Evolutionary conservation across 2,113 vertebrate genomes (phyloP).

Genomic region (Tragelaphus imberbis): DNA sequence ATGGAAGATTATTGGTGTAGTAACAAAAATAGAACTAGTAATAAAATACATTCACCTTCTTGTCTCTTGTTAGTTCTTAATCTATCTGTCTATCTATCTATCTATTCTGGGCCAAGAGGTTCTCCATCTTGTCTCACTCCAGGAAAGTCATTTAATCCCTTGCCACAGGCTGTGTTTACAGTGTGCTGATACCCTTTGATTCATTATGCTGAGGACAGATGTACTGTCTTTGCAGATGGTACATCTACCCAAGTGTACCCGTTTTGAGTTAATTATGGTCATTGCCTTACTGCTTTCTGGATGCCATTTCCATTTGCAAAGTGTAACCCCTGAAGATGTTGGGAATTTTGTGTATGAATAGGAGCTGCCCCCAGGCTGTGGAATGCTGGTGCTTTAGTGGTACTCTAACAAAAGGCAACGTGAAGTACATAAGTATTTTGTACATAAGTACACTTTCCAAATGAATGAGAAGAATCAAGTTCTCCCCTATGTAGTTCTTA

Average conservation of each 20-base stretch:
- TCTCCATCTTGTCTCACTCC: neutral
- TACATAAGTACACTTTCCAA: neutral
- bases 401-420: neutral
- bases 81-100: neutral
- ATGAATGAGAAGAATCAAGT: neutral
- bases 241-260: neutral
- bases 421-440: neutral
- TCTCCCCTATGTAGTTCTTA: neutral
- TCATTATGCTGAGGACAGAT: neutral
- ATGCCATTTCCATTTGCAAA: neutral
- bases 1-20: neutral
- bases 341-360: neutral
- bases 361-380: neutral
- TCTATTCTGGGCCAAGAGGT: neutral
- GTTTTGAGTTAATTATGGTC: neutral
- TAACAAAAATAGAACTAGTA: neutral
- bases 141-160: neutral
- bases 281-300: neutral
- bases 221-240: neutral
- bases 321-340: neutral
- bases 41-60: neutral
- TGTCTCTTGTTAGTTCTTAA: neutral
- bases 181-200: neutral
- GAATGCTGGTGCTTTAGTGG: neutral
- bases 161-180: neutral